phyloP scores from a whole-genome alignment of 2,888 invertebrate genomes.

The Drosophila rubida region DNA sequence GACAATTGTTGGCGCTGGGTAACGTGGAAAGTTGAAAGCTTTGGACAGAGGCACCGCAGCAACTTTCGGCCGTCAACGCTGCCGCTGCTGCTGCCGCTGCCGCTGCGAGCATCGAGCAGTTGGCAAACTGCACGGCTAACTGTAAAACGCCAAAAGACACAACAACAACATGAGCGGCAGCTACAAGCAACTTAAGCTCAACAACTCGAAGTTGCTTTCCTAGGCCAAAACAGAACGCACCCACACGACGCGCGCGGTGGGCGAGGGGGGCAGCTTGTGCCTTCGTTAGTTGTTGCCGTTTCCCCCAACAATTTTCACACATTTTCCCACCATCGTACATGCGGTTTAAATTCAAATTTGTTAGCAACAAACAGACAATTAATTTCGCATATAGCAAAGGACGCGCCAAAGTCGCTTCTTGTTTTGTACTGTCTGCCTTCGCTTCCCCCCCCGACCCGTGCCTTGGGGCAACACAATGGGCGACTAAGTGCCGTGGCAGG shows the following conservation, averaged over 20 bases:
- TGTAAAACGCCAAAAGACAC: slow-evolving; percentile 55
- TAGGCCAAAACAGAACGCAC: slow-evolving; percentile 64
- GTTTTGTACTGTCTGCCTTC: slow-evolving; percentile 32
- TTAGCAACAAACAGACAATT: slow-evolving; percentile 81
- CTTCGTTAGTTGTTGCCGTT: slow-evolving; percentile 52
- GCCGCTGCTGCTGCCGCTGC: no score
- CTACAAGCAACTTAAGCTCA: slow-evolving; percentile 74
- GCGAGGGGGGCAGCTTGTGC: slow-evolving; percentile 16
- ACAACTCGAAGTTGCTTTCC: slow-evolving; percentile 71
- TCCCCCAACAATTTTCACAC: slow-evolving; percentile 65
- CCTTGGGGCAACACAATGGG: slow-evolving; percentile 47
- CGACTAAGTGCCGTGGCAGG: slow-evolving; percentile 53
- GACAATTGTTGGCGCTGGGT: slow-evolving; percentile 62
- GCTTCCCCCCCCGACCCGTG: neutral
- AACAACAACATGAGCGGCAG: slow-evolving; percentile 66
- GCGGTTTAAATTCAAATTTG: slow-evolving; percentile 81
- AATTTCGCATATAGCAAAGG: slow-evolving; percentile 76
- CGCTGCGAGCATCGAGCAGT: slow-evolving; percentile 61
- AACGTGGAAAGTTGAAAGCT: slow-evolving; percentile 61
- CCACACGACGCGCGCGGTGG: slow-evolving; percentile 34
- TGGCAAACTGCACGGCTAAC: slow-evolving; percentile 76
- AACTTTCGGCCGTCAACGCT: slow-evolving; percentile 55
- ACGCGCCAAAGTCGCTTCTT: slow-evolving; percentile 59
- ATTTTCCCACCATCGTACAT: slow-evolving; percentile 59
- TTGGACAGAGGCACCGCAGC: slow-evolving; percentile 56